These are phyloP conservation scores for Cinclus cinclus DNA, from an alignment of 2,113 vertebrate genomes.

Conservation along the genomic window DNA sequence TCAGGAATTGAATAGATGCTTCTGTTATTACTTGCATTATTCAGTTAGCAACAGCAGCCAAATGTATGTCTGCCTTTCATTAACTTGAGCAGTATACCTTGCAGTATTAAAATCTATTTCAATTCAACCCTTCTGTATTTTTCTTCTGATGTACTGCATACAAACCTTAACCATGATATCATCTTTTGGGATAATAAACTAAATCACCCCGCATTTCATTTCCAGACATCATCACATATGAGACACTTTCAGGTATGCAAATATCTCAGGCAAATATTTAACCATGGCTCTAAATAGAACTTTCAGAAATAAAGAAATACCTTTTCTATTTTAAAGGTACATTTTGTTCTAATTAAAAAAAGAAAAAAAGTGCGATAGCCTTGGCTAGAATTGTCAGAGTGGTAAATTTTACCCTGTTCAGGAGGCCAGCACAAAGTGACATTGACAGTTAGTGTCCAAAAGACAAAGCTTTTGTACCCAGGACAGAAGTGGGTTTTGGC, in stretches of 20 bases:
- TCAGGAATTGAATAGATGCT: constrained; percentile 55
- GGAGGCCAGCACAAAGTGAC: neutral
- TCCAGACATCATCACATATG: neutral
- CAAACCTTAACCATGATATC: constrained; percentile 2
- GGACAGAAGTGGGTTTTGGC: neutral
- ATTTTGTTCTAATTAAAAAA: neutral
- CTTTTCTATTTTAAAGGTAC: constrained; percentile 13
- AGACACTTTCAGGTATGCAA: constrained; percentile 25
- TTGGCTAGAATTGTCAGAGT: neutral
- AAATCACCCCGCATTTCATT: constrained; percentile 34
- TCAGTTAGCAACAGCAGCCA: constrained; percentile 53
- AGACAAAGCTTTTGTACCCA: neutral
- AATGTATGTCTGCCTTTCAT: constrained; percentile 59
- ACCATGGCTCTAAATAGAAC: neutral
- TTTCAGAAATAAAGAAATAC: constrained; percentile 13
- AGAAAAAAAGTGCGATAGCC: neutral
- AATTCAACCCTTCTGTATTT: constrained; percentile 4
- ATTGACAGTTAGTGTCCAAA: neutral
- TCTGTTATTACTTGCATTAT: constrained; percentile 65
- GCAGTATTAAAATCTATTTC: constrained; percentile 46
- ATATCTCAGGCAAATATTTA: constrained; percentile 19
- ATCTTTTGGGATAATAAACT: constrained; percentile 43
- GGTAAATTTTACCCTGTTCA: neutral
- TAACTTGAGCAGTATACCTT: constrained; percentile 47
- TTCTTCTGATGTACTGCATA: neutral